A percentile compares a stretch with the other conserved stretches of the same genome.
Evolutionary conservation across 2,888 invertebrate species (phyloP).

Genomic region (Spicauda simplicius): DNA sequence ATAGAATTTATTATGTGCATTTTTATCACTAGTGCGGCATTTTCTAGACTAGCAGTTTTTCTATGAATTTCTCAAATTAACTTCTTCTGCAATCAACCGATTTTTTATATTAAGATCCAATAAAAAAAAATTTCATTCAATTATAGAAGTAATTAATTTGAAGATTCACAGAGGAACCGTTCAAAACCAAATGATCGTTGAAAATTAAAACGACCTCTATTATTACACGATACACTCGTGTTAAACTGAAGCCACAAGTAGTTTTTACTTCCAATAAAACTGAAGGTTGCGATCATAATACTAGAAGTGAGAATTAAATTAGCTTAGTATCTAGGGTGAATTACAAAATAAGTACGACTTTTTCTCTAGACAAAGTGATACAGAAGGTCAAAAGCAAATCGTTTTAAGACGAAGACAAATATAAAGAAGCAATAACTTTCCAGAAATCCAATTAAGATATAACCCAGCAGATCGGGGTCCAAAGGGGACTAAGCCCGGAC

Average conservation of each 20-base stretch:
- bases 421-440: conserved; percentile 26
- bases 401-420: conserved; percentile 11
- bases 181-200: not conserved
- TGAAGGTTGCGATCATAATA: not conserved
- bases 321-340: not conserved
- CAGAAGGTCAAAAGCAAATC: conserved; percentile 2
- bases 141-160: not conserved
- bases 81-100: too few species aligned
- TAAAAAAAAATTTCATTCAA: too few species aligned
- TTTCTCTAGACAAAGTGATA: not conserved
- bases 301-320: not conserved
- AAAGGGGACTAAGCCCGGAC: conserved; percentile 17
- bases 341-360: not conserved
- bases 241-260: not conserved
- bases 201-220: not conserved
- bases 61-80: too few species aligned
- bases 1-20: too few species aligned
- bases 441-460: conserved; percentile 36
- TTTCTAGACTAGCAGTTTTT: too few species aligned
- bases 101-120: too few species aligned
- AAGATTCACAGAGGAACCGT: not conserved
- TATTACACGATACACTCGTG: not conserved
- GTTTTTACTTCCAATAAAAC: not conserved
- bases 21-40: too few species aligned
- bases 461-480: conserved; percentile 25